Conservation (phyloP, 1,140 invertebrate species). For the Leptopilina clavipes region DNA sequence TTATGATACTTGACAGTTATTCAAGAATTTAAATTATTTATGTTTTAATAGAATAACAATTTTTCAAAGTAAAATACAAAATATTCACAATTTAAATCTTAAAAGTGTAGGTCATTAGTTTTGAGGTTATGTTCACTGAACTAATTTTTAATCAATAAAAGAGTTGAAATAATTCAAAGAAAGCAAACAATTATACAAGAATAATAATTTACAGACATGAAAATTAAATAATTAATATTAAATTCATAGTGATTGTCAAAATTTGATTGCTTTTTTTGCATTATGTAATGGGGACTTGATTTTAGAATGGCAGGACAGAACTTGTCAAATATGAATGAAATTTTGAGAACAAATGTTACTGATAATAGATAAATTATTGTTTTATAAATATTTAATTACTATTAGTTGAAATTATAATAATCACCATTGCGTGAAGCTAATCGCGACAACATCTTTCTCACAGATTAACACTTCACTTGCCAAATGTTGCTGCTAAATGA, state of each 20-base stretch:
- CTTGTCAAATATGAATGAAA: conserved; percentile 30
- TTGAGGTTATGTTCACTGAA: not conserved
- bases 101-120: not conserved
- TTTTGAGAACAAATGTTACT: not conserved
- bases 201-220: no score
- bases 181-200: not conserved
- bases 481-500: conserved; percentile 1
- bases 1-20: no score
- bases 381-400: not conserved
- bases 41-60: not conserved
- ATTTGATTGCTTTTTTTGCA: not conserved
- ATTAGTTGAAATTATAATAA: conserved; percentile 1
- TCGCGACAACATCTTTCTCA: conserved; percentile 47
- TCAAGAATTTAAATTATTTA: not conserved
- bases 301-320: not conserved
- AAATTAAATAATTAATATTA: not conserved
- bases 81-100: conserved; percentile 32
- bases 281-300: conserved; percentile 28
- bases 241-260: conserved; percentile 16
- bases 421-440: conserved; percentile 49
- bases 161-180: not conserved
- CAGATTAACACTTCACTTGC: conserved; percentile 18
- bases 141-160: not conserved
- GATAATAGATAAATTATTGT: not conserved
- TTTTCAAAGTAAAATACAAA: not conserved